Conservation (phyloP, 2,113 vertebrate species). For the Mungos mungo region DNA sequence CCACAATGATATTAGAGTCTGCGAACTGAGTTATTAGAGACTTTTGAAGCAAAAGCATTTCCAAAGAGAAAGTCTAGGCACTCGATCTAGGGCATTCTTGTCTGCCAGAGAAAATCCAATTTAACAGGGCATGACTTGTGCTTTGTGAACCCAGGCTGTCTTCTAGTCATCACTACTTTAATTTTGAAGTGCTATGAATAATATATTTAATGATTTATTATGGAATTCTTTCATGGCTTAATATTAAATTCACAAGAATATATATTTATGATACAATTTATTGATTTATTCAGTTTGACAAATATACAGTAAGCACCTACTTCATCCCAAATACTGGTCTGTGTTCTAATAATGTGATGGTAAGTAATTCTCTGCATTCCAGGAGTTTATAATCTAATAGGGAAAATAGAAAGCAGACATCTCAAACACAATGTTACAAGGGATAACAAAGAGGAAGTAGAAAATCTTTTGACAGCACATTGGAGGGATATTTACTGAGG, state of each 20-base stretch:
- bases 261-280: background rate
- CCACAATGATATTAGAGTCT: background rate
- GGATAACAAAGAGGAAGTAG: background rate
- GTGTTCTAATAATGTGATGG: background rate
- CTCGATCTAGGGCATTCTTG: background rate
- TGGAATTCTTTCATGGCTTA: background rate
- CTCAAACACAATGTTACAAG: background rate
- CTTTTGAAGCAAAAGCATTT: background rate
- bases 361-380: background rate
- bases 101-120: background rate
- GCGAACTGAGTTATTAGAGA: background rate
- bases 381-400: background rate
- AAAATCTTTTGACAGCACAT: background rate
- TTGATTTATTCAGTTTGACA: slow-evolving; percentile 38
- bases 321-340: background rate
- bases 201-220: slow-evolving; percentile 41
- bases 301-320: background rate
- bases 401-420: background rate
- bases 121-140: slow-evolving; percentile 12
- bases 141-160: background rate
- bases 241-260: background rate
- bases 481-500: background rate
- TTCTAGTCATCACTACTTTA: slow-evolving; percentile 34
- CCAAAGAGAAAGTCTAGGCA: background rate
- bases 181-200: slow-evolving; percentile 45